phyloP scores from a whole-genome alignment of 2,888 invertebrate genomes.

The Neoscelio sp. region DNA sequence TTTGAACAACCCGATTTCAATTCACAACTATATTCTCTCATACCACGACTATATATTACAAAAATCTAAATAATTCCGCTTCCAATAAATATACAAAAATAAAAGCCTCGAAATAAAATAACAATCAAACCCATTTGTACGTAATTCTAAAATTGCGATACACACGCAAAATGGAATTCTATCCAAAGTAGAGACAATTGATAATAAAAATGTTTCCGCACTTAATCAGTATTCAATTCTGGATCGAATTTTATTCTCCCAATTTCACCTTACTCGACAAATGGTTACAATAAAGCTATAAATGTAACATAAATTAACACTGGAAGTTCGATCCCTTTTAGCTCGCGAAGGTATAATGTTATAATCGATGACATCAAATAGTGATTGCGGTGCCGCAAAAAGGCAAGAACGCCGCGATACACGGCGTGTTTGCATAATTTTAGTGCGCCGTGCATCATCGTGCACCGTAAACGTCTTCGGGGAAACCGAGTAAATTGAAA shows the following conservation, averaged over 20 bases:
- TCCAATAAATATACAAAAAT: no score
- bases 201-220: no score
- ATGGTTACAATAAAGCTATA: constrained; percentile 8
- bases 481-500: constrained; percentile 54
- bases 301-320: constrained; percentile 18
- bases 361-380: constrained; percentile 38
- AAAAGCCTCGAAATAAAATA: no score
- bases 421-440: constrained; percentile 41
- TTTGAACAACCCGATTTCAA: no score
- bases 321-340: constrained; percentile 8
- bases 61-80: no score
- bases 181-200: no score
- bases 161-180: no score
- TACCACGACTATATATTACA: no score
- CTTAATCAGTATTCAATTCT: constrained; percentile 18
- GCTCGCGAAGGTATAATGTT: not conserved
- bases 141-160: no score
- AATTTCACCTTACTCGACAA: constrained; percentile 4
- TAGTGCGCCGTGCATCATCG: constrained; percentile 44
- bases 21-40: no score
- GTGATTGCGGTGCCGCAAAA: constrained; percentile 10
- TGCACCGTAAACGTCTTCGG: constrained; percentile 43
- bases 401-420: not conserved
- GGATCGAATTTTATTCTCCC: constrained; percentile 8
- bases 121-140: no score